These are phyloP conservation scores for Chelonus insularis DNA, from an alignment of 1,140 invertebrate genomes.

Conservation along the genomic window DNA sequence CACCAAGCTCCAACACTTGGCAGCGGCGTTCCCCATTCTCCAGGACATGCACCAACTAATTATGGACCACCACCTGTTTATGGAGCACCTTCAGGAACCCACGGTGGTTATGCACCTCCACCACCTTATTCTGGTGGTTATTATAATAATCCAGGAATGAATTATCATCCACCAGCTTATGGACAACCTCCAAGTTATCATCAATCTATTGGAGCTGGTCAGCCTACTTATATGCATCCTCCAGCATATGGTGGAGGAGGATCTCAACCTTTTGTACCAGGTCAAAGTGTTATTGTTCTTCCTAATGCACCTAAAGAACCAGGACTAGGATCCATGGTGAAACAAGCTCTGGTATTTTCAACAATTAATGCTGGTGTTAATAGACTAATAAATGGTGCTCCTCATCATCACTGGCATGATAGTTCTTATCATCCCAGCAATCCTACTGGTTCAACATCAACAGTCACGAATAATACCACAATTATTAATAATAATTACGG, in stretches of 20 bases:
- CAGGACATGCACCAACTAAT: background rate
- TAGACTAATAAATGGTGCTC: constrained; percentile 36
- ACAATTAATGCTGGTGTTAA: constrained; percentile 48
- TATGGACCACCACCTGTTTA: background rate
- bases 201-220: constrained; percentile 32
- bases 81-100: background rate
- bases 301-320: constrained; percentile 38
- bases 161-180: constrained; percentile 21
- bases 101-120: constrained; percentile 9
- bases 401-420: constrained; percentile 28
- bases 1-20: constrained; percentile 12
- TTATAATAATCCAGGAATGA: background rate
- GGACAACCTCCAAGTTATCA: constrained; percentile 38
- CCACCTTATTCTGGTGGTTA: constrained; percentile 15
- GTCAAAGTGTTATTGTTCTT: constrained; percentile 42
- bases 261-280: constrained; percentile 32
- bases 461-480: constrained; percentile 16
- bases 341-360: constrained; percentile 48
- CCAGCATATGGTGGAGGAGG: constrained; percentile 22
- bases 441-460: too few relatives aligned
- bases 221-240: constrained; percentile 29
- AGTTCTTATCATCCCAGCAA: background rate
- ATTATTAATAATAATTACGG: constrained; percentile 47
- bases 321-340: constrained; percentile 46
- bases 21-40: background rate